Evolutionary conservation across 2,888 invertebrate genomes (phyloP), one percentile per base, ranked within the genome.

Genomic region (Ctena decussata): DNA sequence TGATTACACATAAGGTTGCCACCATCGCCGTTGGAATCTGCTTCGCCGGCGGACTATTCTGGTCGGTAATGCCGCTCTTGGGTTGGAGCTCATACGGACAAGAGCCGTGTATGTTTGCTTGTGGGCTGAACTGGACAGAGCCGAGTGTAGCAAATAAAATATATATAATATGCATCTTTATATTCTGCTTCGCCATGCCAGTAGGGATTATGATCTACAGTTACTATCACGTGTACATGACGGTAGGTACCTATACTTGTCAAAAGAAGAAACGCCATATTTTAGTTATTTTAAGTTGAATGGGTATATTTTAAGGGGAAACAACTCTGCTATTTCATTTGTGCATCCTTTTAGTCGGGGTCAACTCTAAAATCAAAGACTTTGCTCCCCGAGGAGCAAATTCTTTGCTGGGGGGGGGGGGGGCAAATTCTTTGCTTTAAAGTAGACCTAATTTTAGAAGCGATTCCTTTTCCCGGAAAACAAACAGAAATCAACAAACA

Each of bases 61-160:
- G 94, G 93, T 87, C 94, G 0, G 71, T 85, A 0, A 44, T 93
- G n/a, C 94, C 94, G 1, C 79, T 93, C 21, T 72, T 94, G 24
- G 94, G 94, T 3, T 93, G 93, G 94, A 93, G 92, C 76, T 81
- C 85, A n/a, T 94, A 92, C 71, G 90, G 84, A 2, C 80, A 91
- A 46, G 94, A 94, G 74, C 91, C 91, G 0, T 87, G 90, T 0
- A 90, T 90, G 21, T 86, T 91, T 30, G 92, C 90, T 6, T 93
- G 93, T 76, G 89, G 91, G 27, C 90, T 93, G 8, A 80, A 89
- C 27, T 93, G 91, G 89, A 90, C 92, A 35, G 89, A 82, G 11
- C 41, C 77, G 15, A 85, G 90, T 60, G 35, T 86, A 0, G 78
- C 84, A 35, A 91, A 90, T 32, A 85, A 86, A 6, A 89, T 90